Evolutionary conservation across 1,140 invertebrate genomes (phyloP), one percentile per base, ranked within the genome.

Genomic region (Diprion similis): DNA sequence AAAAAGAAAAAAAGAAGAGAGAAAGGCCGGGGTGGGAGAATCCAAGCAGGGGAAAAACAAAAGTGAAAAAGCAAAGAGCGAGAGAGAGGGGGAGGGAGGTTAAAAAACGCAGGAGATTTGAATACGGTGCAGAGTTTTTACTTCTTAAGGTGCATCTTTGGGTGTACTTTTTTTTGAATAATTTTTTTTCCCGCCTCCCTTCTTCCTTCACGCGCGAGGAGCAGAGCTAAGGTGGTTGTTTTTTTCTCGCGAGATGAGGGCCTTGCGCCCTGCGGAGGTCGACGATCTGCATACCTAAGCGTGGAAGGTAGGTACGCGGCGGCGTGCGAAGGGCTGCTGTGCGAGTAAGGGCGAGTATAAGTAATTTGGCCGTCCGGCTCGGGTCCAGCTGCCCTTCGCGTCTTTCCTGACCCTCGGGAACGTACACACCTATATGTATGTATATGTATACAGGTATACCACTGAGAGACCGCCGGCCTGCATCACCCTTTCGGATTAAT

Each of bases 401-500:
- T 59, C 51, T 59, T 59, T 59, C 51, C 11, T 59, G 51, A 59
- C 51, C 51, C 51, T 59, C 51, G 24, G 24, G 24, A 37, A 37
- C 24, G 6, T 6, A 37, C 24, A 6, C 24, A 37, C 1, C 24
- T 37, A 37, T 37, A 37, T 37, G 24, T 37, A 37, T 37, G 24
- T 37, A 37, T 37, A 37, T 37, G 24, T 37, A 37, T 37, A 6
- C 6, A 37, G 2, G 24, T 37, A 1, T 37, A 6, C 1, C 24
- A 37, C 24, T 8, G 51, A 59, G 11, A 13, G 51, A 59, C 51
- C 51, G 51, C 51, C 51, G 51, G 51, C 51, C 11, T 59, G 51
- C 51, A 59, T 59, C 51, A 59, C 51, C 51, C 51, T 59, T 59
- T 59, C 51, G 51, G 51, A 59, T 59, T 59, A 59, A 59, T 59